These are phyloP conservation scores for Dromaius novaehollandiae DNA, from an alignment of 2,113 vertebrate species.

Conservation along the genomic window DNA sequence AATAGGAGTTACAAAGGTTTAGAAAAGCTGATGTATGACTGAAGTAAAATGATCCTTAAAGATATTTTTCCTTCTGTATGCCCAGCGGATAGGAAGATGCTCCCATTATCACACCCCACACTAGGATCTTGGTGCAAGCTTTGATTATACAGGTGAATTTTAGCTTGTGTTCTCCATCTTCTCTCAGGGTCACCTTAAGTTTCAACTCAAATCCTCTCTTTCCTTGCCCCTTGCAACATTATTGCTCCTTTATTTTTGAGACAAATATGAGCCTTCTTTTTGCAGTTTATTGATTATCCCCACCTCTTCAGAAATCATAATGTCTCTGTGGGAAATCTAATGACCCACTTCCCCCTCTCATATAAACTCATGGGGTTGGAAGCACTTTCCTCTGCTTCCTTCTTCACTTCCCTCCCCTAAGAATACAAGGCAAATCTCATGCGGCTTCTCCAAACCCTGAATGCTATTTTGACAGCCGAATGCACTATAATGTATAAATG, in stretches of 20 bases:
- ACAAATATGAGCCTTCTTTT: not conserved
- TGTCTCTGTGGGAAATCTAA: not conserved
- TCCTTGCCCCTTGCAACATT: not conserved
- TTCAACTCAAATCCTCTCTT: not conserved
- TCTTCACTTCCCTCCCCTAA: not conserved
- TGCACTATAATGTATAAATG: constrained; percentile 1
- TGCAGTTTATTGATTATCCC: not conserved
- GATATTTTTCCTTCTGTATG: not conserved
- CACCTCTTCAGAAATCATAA: not conserved
- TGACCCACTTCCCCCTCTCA: not conserved
- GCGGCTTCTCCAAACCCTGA: not conserved
- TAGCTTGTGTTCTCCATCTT: not conserved
- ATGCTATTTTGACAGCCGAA: not conserved
- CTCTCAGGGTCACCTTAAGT: not conserved
- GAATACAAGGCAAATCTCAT: not conserved
- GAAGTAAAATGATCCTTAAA: not conserved
- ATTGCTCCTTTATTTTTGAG: not conserved
- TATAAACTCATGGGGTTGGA: not conserved
- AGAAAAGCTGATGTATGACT: not conserved
- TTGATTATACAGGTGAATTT: not conserved
- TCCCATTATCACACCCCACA: not conserved
- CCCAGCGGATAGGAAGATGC: not conserved
- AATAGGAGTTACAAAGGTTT: not conserved
- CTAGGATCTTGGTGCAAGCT: not conserved
- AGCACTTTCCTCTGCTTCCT: not conserved